Percentiles rank a stretch among this genome's conserved stretches.
These are phyloP conservation scores for Clarias laeviceps DNA, from an alignment of 2,797 vertebrate species.

Conservation along the genomic window DNA sequence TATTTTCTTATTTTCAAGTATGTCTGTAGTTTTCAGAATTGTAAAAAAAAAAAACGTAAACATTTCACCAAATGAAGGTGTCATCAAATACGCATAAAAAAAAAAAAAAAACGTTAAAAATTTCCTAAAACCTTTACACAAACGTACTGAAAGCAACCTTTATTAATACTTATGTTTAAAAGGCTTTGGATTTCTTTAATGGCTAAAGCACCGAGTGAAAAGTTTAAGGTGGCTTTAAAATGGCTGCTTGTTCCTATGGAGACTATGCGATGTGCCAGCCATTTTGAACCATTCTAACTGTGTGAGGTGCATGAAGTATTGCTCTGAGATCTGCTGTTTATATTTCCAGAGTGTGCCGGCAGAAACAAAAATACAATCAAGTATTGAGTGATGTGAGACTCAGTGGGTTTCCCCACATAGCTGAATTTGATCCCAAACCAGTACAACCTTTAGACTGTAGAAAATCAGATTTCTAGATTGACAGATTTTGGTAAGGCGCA, in stretches of 20 bases:
- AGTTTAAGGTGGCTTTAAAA: not conserved
- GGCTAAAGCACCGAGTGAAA: not conserved
- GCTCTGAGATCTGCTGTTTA: not conserved
- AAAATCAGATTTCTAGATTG: too few relatives aligned
- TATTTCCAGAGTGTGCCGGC: too few relatives aligned
- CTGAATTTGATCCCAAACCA: too few relatives aligned
- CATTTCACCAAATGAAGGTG: not conserved
- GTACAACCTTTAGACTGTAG: too few relatives aligned
- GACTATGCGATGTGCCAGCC: not conserved
- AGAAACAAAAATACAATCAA: too few relatives aligned
- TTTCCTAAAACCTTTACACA: not conserved
- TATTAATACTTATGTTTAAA: not conserved
- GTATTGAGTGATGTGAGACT: not conserved
- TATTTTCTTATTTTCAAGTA: not conserved
- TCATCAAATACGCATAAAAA: not conserved
- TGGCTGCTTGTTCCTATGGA: not conserved
- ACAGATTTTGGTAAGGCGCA: too few relatives aligned
- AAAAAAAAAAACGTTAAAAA: not conserved
- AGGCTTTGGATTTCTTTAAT: not conserved
- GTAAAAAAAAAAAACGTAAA: too few relatives aligned
- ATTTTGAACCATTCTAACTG: not conserved
- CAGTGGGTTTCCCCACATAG: too few relatives aligned
- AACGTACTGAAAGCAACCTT: too few relatives aligned
- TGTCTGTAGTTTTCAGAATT: not conserved
- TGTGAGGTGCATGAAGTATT: too few relatives aligned